A percentile compares a stretch with the other conserved stretches of the same genome.
These are phyloP conservation scores for Pachyseris speciosa DNA, from an alignment of 64 coral and sea anemone genomes.

Conservation along the genomic window DNA sequence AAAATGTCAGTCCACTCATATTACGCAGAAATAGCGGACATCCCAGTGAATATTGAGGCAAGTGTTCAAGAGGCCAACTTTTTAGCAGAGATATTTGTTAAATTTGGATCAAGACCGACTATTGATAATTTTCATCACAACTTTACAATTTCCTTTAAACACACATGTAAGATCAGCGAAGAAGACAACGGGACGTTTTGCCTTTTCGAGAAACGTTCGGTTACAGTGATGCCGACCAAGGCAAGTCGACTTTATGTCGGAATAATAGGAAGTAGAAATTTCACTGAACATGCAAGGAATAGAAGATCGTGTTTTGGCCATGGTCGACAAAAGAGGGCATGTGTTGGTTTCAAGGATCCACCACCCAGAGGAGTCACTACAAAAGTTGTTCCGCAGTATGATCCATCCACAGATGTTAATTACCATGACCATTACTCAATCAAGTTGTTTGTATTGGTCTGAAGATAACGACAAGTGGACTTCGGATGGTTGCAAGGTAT, in stretches of 20 bases:
- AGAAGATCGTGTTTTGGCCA: slow-evolving; percentile 15
- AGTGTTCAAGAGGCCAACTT: neutral
- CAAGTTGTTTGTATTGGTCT: slow-evolving; percentile 59
- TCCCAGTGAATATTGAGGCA: neutral
- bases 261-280: slow-evolving; percentile 15
- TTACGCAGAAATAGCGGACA: neutral
- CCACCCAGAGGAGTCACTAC: neutral
- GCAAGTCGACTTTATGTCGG: slow-evolving; percentile 68
- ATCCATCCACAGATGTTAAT: slow-evolving; percentile 3
- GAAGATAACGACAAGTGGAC: slow-evolving; percentile 51
- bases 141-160: slow-evolving; percentile 37
- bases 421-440: slow-evolving; percentile 25
- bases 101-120: slow-evolving; percentile 62
- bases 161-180: slow-evolving; percentile 14
- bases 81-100: slow-evolving; percentile 44
- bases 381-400: slow-evolving; percentile 9
- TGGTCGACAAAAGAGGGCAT: slow-evolving; percentile 7
- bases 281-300: neutral
- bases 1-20: neutral
- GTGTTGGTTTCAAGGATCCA: slow-evolving; percentile 14
- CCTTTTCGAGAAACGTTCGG: slow-evolving; percentile 31
- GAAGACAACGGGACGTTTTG: slow-evolving; percentile 18
- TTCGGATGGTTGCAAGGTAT: slow-evolving; percentile 52
- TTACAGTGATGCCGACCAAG: slow-evolving; percentile 55
- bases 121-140: slow-evolving; percentile 58